Evolutionary conservation across 2,113 vertebrate species (phyloP).

Genomic region (Cercocebus atys): DNA sequence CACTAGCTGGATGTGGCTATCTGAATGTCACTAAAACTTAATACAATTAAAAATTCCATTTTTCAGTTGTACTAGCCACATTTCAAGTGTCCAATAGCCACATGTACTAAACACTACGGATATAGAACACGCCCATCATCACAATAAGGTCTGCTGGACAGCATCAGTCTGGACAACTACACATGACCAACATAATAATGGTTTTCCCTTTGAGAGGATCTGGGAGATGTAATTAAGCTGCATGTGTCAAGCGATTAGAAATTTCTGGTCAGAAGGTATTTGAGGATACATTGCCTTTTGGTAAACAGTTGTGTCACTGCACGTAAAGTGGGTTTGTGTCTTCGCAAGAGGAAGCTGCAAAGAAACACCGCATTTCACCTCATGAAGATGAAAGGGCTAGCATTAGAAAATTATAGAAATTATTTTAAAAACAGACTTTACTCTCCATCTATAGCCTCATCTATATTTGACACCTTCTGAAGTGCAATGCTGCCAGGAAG

Average conservation of each 20-base stretch:
- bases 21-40: background rate
- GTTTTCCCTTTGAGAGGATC: background rate
- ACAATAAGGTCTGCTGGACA: background rate
- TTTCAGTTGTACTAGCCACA: background rate
- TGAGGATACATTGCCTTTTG: background rate
- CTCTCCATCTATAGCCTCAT: background rate
- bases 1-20: no score
- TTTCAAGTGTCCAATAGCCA: background rate
- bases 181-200: background rate
- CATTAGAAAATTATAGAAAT: constrained; percentile 51
- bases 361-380: background rate
- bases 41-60: background rate
- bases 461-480: constrained; percentile 31
- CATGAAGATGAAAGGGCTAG: background rate
- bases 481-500: background rate
- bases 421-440: constrained; percentile 42
- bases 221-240: background rate
- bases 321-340: background rate
- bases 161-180: background rate
- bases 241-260: background rate
- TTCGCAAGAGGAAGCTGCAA: background rate
- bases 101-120: background rate
- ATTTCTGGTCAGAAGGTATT: background rate
- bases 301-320: background rate
- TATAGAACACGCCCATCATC: background rate